A percentile compares a stretch with the other conserved stretches of the same genome.
phyloP scores from a whole-genome alignment of 2,888 invertebrate genomes.

The Drosophila quinaria region DNA sequence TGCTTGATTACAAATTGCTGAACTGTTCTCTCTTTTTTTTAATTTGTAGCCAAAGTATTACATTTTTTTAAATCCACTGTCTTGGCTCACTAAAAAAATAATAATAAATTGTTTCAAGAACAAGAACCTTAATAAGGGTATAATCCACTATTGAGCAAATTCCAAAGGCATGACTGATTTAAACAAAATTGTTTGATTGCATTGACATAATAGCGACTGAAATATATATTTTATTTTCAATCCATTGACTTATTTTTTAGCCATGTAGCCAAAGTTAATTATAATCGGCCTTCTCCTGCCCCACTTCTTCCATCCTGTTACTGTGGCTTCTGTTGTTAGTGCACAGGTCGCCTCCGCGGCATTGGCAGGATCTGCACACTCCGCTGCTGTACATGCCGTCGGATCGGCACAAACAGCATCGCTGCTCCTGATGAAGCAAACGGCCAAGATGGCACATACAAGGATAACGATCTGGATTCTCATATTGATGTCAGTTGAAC shows the following conservation, averaged over 20 bases:
- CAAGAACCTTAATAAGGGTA: no score
- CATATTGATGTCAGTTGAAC: conserved; percentile 21
- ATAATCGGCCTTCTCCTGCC: neutral
- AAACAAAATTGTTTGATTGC: neutral
- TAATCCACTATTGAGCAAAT: no score
- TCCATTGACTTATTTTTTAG: neutral
- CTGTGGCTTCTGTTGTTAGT: neutral
- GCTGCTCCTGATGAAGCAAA: conserved; percentile 4
- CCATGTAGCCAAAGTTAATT: neutral
- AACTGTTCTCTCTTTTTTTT: no score
- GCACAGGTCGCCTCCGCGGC: conserved; percentile 1
- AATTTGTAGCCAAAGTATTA: no score
- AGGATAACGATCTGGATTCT: conserved; percentile 17
- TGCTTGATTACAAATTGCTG: no score
- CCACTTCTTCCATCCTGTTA: neutral
- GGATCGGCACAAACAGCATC: conserved; percentile 14
- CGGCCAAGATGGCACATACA: conserved; percentile 1
- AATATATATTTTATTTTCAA: neutral
- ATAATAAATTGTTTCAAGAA: no score
- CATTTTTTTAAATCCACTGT: no score
- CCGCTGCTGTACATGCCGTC: neutral
- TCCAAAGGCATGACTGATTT: neutral
- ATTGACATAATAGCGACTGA: neutral
- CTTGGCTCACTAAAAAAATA: no score
- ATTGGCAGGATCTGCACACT: neutral